phyloP scores from a whole-genome alignment of 2,888 invertebrate genomes.

The Cantharis rustica region DNA sequence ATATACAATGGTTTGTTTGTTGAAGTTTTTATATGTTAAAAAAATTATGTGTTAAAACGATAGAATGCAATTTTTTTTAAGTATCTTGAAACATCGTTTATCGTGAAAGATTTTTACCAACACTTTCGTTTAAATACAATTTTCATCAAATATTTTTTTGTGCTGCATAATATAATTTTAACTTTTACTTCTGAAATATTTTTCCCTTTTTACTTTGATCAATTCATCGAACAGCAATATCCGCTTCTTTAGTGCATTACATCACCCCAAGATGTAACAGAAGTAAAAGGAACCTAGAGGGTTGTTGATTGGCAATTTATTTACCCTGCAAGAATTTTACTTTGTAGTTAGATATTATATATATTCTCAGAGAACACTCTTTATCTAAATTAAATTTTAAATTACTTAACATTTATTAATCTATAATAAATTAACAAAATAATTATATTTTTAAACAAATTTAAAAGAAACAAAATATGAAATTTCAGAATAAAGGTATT shows the following conservation, averaged over 20 bases:
- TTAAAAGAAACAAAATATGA: no score
- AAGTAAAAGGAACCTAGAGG: constrained; percentile 45
- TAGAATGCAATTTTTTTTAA: background rate
- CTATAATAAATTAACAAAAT: background rate
- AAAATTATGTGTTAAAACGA: no score
- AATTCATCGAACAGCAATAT: constrained; percentile 41
- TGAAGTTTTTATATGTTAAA: no score
- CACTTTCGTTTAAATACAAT: background rate
- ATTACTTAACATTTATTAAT: background rate
- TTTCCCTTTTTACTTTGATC: constrained; percentile 28
- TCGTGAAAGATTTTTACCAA: no score
- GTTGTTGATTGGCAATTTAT: constrained; percentile 57
- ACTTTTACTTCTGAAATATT: background rate
- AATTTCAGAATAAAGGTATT: no score
- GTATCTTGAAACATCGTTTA: background rate
- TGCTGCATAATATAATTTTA: background rate
- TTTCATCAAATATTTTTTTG: background rate
- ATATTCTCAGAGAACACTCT: background rate
- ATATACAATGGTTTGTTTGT: no score
- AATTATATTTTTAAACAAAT: background rate
- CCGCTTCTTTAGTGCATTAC: constrained; percentile 39
- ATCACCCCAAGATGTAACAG: constrained; percentile 31
- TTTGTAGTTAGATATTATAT: constrained; percentile 16
- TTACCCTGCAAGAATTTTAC: constrained; percentile 52
- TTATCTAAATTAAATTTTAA: background rate